Percentiles rank a stretch among this genome's conserved stretches.
phyloP scores from a whole-genome alignment of 2,113 vertebrate species.

The Collichthys lucidus region DNA sequence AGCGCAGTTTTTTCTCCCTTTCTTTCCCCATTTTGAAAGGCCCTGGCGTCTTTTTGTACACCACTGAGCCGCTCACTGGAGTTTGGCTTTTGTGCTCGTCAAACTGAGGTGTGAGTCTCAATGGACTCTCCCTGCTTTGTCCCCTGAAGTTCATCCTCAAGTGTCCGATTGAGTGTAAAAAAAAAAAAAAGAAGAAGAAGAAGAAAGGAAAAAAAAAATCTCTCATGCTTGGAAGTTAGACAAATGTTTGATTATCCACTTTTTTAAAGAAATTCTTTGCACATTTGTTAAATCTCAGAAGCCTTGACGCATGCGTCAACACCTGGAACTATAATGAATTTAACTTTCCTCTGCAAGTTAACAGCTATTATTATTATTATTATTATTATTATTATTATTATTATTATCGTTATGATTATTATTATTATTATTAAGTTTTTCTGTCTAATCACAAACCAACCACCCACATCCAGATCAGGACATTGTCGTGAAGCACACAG shows the following conservation, averaged over 20 bases:
- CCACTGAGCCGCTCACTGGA: constrained; percentile 93
- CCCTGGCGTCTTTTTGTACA: constrained; percentile 95
- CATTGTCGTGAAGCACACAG: not conserved
- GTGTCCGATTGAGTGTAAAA: constrained; percentile 97
- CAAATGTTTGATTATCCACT: constrained; percentile 99
- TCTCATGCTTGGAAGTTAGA: constrained; percentile 94
- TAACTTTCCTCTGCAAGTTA: not conserved
- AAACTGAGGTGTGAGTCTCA: constrained; percentile 99
- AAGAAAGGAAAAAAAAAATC: constrained; percentile 81
- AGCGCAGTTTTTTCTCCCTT: constrained; percentile 94
- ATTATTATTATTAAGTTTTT: not conserved
- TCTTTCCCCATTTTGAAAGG: constrained; percentile 98
- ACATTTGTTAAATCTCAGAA: constrained; percentile 52
- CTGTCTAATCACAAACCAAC: not conserved
- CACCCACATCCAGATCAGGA: not conserved
- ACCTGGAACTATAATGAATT: not conserved
- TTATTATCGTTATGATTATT: constrained; percentile 4
- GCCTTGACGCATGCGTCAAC: constrained; percentile 15
- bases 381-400: not conserved
- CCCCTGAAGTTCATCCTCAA: constrained; percentile 99
- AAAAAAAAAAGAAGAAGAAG: constrained; percentile 79
- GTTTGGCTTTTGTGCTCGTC: constrained; percentile 93
- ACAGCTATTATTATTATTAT: not conserved
- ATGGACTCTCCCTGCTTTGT: constrained; percentile 99
- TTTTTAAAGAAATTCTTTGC: constrained; percentile 77